A percentile compares a stretch with the other conserved stretches of the same genome.
phyloP scores from a whole-genome alignment of 2,113 vertebrate species.

The Megaceryle torquata region DNA sequence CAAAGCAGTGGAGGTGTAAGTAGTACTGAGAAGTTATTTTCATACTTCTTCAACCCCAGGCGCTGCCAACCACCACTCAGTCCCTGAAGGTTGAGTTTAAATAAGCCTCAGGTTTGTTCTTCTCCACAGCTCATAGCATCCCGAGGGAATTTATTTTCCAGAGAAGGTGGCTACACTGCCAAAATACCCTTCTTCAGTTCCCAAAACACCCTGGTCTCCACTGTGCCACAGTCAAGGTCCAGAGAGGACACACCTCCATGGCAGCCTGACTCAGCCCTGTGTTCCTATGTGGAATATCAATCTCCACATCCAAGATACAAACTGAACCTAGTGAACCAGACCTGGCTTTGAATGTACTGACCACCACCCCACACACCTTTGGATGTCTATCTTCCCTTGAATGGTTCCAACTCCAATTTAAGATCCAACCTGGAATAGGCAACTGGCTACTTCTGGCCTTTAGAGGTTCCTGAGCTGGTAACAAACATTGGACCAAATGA shows the following conservation, averaged over 20 bases:
- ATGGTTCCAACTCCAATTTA: background rate
- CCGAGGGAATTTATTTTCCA: background rate
- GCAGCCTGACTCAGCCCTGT: background rate
- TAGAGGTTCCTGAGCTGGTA: background rate
- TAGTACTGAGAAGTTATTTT: background rate
- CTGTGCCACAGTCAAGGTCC: background rate
- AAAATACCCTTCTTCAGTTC: background rate
- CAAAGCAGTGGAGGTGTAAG: background rate
- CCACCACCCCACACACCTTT: background rate
- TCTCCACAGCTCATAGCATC: background rate
- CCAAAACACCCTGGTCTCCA: background rate
- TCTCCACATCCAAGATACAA: background rate
- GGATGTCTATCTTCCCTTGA: background rate
- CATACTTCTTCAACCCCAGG: background rate
- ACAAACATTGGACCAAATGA: background rate
- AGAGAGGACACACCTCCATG: accelerated
- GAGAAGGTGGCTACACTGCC: background rate
- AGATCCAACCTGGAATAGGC: background rate
- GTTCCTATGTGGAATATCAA: background rate
- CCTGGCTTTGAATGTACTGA: accelerated
- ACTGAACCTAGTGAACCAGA: background rate
- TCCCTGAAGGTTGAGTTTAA: background rate
- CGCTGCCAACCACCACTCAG: background rate
- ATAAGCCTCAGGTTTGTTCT: background rate
- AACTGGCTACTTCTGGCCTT: background rate